A percentile compares a stretch with the other conserved stretches of the same genome.
phyloP scores from a whole-genome alignment of 2,113 vertebrate species.

The Solea solea region DNA sequence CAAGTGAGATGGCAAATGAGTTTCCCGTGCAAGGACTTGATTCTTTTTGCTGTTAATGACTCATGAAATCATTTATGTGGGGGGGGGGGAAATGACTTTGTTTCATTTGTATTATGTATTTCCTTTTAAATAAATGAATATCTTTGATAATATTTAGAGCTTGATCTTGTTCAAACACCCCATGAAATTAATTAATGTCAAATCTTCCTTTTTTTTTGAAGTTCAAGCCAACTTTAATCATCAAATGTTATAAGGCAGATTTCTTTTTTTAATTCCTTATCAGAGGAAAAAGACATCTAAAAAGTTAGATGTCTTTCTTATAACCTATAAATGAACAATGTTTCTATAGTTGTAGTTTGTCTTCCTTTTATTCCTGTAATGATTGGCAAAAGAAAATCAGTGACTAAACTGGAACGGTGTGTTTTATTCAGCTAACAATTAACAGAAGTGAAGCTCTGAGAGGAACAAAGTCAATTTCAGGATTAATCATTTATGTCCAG shows the following conservation, averaged over 20 bases:
- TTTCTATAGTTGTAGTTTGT: conserved; percentile 1
- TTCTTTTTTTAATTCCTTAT: background rate
- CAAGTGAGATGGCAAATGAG: conserved; percentile 46
- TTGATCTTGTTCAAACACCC: conserved; percentile 52
- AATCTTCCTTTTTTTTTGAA: conserved; percentile 35
- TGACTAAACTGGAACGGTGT: conserved; percentile 26
- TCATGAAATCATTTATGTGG: conserved; percentile 72
- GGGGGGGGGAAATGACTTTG: conserved; percentile 43
- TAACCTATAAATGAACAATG: conserved; percentile 15
- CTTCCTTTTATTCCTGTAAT: conserved; percentile 14
- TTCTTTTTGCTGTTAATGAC: conserved; percentile 59
- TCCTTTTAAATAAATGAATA: conserved; percentile 79
- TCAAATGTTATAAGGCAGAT: conserved; percentile 29
- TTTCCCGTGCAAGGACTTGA: conserved; percentile 38
- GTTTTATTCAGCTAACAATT: conserved; percentile 20
- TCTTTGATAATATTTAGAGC: conserved; percentile 72
- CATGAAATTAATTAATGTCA: conserved; percentile 14
- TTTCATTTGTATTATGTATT: conserved; percentile 74
- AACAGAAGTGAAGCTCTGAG: conserved; percentile 27
- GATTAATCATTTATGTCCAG: conserved; percentile 64
- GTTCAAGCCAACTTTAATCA: conserved; percentile 47
- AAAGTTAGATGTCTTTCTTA: conserved; percentile 9
- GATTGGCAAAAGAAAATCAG: background rate
- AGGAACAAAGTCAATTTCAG: conserved; percentile 45
- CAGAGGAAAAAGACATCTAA: conserved; percentile 17